Percentiles rank a stretch among this genome's conserved stretches.
Evolutionary conservation across 2,797 vertebrate genomes (phyloP).

Genomic region (Artibeus lituratus): DNA sequence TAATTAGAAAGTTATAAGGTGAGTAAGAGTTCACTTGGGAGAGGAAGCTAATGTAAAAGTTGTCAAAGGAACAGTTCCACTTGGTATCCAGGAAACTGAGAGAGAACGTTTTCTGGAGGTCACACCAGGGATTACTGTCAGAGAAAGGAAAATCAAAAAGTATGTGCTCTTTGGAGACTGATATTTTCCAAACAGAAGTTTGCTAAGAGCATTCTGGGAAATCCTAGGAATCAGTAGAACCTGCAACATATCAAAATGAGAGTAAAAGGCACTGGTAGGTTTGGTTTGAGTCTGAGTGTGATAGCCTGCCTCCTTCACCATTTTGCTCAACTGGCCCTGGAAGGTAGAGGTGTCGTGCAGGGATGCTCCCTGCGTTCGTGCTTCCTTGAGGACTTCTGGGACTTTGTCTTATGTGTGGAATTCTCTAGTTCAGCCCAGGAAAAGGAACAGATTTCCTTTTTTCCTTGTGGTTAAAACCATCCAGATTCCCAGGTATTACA

Average conservation of each 20-base stretch:
- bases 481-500: no score
- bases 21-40: not conserved
- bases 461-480: not conserved
- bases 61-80: not conserved
- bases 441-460: not conserved
- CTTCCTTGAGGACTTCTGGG: not conserved
- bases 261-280: not conserved
- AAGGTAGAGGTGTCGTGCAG: not conserved
- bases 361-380: fast-evolving
- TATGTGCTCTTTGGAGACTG: not conserved
- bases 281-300: not conserved
- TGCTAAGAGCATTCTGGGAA: not conserved
- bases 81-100: not conserved
- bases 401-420: no score
- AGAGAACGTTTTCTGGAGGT: not conserved
- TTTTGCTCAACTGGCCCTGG: not conserved
- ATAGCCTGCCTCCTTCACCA: not conserved
- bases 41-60: not conserved
- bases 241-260: not conserved
- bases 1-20: not conserved
- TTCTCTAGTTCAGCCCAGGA: not conserved
- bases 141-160: not conserved
- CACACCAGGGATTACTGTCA: not conserved
- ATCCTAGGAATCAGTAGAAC: not conserved
- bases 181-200: not conserved